A percentile compares a stretch with the other conserved stretches of the same genome.
phyloP scores from a whole-genome alignment of 1,140 invertebrate genomes.

The Bombus haemorrhoidalis region DNA sequence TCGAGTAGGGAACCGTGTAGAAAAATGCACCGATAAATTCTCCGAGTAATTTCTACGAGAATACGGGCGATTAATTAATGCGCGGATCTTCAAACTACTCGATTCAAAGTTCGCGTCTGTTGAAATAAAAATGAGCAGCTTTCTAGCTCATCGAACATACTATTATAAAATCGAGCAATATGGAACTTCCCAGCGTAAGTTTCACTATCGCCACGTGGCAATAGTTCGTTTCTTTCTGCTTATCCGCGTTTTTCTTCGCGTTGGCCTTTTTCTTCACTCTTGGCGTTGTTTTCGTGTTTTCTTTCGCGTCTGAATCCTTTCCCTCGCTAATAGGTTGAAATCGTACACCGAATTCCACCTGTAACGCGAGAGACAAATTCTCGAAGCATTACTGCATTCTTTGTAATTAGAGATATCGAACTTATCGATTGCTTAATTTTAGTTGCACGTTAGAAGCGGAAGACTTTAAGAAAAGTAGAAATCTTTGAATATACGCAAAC shows the following conservation, averaged over 20 bases:
- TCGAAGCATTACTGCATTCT: background rate
- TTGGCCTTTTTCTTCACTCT: background rate
- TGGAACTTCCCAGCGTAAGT: background rate
- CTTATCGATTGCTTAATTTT: too few species aligned
- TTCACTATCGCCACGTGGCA: constrained; percentile 20
- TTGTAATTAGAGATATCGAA: background rate
- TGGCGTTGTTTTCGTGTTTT: too few species aligned
- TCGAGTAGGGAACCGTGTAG: background rate
- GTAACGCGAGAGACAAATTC: too few species aligned
- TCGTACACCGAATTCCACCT: constrained; percentile 28
- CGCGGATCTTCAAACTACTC: background rate
- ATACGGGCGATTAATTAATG: background rate
- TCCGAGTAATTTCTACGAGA: background rate
- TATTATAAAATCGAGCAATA: constrained; percentile 2
- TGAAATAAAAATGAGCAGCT: background rate
- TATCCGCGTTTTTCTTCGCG: background rate
- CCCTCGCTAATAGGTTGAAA: background rate
- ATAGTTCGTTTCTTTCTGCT: background rate
- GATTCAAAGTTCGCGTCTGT: background rate
- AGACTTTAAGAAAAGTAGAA: background rate
- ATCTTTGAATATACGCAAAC: too few species aligned
- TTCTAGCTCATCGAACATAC: constrained; percentile 10
- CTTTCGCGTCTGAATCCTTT: too few species aligned
- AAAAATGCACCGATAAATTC: background rate
- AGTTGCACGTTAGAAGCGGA: background rate